Conservation (phyloP, 2,888 invertebrate species). For the Philaethria dido region DNA sequence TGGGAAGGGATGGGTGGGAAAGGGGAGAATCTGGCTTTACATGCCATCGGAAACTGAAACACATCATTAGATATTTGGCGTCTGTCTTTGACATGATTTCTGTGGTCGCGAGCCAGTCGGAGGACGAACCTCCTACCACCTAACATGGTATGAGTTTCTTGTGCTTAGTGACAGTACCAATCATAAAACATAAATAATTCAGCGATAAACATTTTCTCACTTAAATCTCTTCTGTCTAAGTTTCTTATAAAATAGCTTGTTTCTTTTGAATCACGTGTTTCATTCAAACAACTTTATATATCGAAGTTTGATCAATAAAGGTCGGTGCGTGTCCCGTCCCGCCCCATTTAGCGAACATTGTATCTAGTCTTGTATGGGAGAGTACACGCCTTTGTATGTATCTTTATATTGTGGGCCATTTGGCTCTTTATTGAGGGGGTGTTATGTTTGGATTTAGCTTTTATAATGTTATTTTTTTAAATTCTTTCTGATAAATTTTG, state of each 20-base stretch:
- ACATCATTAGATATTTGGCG: too few relatives aligned
- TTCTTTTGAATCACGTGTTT: conserved; percentile 26
- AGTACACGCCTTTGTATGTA: conserved; percentile 2
- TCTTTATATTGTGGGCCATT: conserved; percentile 19
- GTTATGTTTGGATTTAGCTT: neutral
- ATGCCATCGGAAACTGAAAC: too few relatives aligned
- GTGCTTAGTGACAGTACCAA: too few relatives aligned
- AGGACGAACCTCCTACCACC: too few relatives aligned
- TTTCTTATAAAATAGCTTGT: neutral
- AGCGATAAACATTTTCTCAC: neutral
- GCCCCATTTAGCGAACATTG: conserved; percentile 37
- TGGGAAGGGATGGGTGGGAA: too few relatives aligned
- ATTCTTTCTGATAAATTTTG: too few relatives aligned
- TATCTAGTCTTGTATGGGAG: neutral
- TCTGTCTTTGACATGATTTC: too few relatives aligned
- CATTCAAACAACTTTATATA: conserved; percentile 24
- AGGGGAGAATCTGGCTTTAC: too few relatives aligned
- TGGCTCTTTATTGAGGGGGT: conserved; percentile 11
- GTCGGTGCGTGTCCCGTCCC: conserved; percentile 40
- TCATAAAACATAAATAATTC: too few relatives aligned
- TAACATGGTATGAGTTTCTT: too few relatives aligned
- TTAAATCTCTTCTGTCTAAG: neutral
- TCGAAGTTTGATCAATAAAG: conserved; percentile 45
- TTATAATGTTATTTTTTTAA: neutral
- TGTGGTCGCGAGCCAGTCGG: too few relatives aligned